These are phyloP conservation scores for Heterotilapia buettikoferi DNA, from an alignment of 2,113 vertebrate genomes.

Conservation along the genomic window DNA sequence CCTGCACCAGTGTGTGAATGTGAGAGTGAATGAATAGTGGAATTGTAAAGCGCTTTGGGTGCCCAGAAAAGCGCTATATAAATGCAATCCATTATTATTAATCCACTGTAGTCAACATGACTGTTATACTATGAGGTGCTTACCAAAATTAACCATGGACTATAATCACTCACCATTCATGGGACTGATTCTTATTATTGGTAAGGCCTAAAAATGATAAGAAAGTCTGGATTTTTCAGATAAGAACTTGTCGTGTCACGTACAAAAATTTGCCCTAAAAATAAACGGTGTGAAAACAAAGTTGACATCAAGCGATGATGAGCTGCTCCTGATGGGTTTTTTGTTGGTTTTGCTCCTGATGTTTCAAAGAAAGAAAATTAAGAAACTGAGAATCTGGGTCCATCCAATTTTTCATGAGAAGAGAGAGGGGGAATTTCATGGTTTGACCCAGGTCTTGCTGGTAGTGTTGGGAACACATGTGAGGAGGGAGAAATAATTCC, in stretches of 20 bases:
- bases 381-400: neutral
- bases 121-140: neutral
- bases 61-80: too few species aligned
- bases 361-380: neutral
- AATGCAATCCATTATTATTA: too few species aligned
- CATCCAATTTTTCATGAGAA: neutral
- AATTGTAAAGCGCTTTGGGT: too few species aligned
- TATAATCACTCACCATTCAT: neutral
- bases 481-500: neutral
- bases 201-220: neutral
- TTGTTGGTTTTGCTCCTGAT: neutral
- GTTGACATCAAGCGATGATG: neutral
- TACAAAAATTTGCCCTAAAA: neutral
- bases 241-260: too few species aligned
- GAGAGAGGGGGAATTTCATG: neutral
- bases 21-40: too few species aligned
- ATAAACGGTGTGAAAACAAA: neutral
- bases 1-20: too few species aligned
- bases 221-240: too few species aligned
- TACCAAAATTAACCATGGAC: neutral
- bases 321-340: neutral
- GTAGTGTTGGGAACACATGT: neutral
- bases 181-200: neutral
- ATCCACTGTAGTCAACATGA: fast-evolving
- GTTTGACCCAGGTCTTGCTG: neutral